Evolutionary conservation across 2,113 vertebrate species (phyloP), one percentile per base, ranked within the genome.

Genomic region (Globicephala melas): DNA sequence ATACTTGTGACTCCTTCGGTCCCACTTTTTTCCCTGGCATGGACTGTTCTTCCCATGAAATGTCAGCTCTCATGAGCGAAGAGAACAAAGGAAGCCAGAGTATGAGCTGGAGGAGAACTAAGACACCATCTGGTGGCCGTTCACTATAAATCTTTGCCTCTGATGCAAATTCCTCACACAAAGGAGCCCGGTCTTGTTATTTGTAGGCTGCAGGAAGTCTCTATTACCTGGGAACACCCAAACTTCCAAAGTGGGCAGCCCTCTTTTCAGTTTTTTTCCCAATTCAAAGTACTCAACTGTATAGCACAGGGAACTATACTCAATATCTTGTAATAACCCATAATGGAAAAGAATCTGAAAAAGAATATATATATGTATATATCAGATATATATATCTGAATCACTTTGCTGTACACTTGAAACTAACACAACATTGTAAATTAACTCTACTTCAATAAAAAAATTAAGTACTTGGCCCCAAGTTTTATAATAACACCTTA

Each of bases 81-180:
- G 68, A 83, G 92, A 85, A 96, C 96, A 96, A 95, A 97, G 67
- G 4, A 0, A 2, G 28, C 50, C 55, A 5, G 63, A 14, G 4
- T 10, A 33, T 62, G 33, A n/a, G 70, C 38, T 50, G 11, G 36
- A 38, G 67, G 83, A 47, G 82, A 74, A 47, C 93, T 15, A 70
- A 95, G 80, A 58, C 97, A 77, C 95, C 97, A 89, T 79, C 98
- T 98, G 97, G 92, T 98, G 98, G 97, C 93, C 71, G 0, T n/a
- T 94, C 36, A 6, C 88, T 81, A 85, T 84, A 96, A 95, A 94
- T 96, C 95, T 86, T 84, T 83, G 65, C 50, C 83, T 85, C 33
- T 1, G 11, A 50, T 65, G 79, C 90, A 90, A 77, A 77, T 53
- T 73, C 36, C 41, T 47, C 1, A 38, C 65, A 87, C 95, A 55